Conservation (phyloP, 2,113 vertebrate genomes). For the Speoplatyrhinus poulsoni region DNA sequence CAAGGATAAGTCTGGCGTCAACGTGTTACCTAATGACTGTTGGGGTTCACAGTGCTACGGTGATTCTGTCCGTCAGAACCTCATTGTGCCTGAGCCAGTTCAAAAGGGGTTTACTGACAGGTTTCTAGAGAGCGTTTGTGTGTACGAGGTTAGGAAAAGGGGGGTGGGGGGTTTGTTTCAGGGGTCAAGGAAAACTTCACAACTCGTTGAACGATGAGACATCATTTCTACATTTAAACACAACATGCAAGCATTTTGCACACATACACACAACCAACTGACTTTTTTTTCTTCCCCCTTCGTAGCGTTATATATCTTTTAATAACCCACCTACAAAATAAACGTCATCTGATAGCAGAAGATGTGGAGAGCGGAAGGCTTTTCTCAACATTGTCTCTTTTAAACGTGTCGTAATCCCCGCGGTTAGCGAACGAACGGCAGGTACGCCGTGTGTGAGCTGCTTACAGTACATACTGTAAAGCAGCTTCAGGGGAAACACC, state of each 20-base stretch:
- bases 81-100: conserved; percentile 33
- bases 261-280: conserved; percentile 68
- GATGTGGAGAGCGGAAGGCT: conserved; percentile 45
- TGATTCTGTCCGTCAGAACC: background rate
- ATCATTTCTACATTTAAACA: conserved; percentile 57
- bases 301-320: conserved; percentile 54
- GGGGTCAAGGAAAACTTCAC: conserved; percentile 10
- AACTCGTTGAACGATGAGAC: conserved; percentile 40
- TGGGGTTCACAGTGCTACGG: conserved; percentile 32
- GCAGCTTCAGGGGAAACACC: conserved; percentile 6
- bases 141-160: background rate
- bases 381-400: conserved; percentile 36
- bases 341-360: conserved; percentile 34
- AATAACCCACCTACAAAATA: conserved; percentile 68
- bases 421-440: background rate
- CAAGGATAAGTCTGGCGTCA: conserved; percentile 12
- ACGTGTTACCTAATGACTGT: conserved; percentile 6
- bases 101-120: background rate
- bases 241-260: conserved; percentile 64
- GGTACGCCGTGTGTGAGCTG: background rate
- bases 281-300: conserved; percentile 39
- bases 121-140: background rate
- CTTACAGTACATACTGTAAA: background rate
- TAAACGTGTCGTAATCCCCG: background rate
- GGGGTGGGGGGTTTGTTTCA: background rate